Evolutionary conservation across 2,113 vertebrate genomes (phyloP).

Genomic region (Semicossyphus pulcher): DNA sequence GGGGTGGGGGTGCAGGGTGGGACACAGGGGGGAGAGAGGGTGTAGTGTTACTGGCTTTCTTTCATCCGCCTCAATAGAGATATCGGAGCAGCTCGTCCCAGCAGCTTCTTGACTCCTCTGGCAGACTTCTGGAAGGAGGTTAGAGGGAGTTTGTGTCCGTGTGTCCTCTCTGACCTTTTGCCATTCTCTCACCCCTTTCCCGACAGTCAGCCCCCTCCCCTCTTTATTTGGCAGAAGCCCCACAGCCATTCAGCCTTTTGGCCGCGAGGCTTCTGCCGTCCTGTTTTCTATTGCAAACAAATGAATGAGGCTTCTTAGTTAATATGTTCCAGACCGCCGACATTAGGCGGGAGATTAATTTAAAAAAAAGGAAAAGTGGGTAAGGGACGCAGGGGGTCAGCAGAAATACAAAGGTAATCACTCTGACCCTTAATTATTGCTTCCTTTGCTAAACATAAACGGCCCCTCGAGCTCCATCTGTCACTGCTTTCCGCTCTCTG

Average conservation of each 20-base stretch:
- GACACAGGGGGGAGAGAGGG: conserved; percentile 22
- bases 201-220: neutral
- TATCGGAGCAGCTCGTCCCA: conserved; percentile 37
- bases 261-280: conserved; percentile 43
- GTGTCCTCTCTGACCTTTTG: conserved; percentile 73
- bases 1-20: conserved; percentile 32
- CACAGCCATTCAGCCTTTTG: conserved; percentile 48
- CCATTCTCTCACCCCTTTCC: conserved; percentile 47
- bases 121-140: conserved; percentile 40
- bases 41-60: conserved; percentile 68
- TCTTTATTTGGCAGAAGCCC: conserved; percentile 37
- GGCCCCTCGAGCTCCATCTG: conserved; percentile 37
- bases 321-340: conserved; percentile 75
- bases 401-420: conserved; percentile 77
- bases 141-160: conserved; percentile 27
- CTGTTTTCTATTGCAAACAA: conserved; percentile 51
- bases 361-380: conserved; percentile 12
- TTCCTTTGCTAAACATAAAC: conserved; percentile 77
- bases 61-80: conserved; percentile 72
- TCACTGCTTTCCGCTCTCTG: conserved; percentile 53
- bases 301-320: conserved; percentile 61
- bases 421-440: conserved; percentile 81
- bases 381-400: conserved; percentile 59
- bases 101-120: conserved; percentile 64
- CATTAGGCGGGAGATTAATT: conserved; percentile 43